Conservation (phyloP, 2,797 vertebrate genomes). For the Myripristis murdjan region DNA sequence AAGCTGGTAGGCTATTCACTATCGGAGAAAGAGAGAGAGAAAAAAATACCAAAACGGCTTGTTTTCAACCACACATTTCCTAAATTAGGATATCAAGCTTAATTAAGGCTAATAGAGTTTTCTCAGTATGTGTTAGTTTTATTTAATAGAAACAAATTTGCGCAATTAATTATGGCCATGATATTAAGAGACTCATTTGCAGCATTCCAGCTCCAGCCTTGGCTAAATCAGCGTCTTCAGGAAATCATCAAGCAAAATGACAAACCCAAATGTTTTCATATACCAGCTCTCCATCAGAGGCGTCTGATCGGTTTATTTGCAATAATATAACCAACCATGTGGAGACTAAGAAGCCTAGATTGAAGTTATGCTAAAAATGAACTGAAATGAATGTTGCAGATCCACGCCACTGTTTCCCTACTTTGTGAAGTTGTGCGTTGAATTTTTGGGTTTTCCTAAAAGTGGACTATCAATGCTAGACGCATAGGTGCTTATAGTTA, state of each 20-base stretch:
- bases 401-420: not conserved
- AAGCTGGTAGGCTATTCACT: conserved; percentile 91
- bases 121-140: conserved; percentile 99
- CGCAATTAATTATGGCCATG: conserved; percentile 99
- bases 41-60: conserved; percentile 91
- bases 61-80: conserved; percentile 98
- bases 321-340: conserved; percentile 25
- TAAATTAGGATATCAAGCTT: conserved; percentile 99
- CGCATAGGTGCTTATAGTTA: no score
- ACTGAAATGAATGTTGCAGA: conserved; percentile 14
- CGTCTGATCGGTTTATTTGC: conserved; percentile 36
- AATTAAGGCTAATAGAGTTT: conserved; percentile 99
- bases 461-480: not conserved
- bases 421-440: not conserved
- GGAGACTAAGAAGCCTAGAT: conserved; percentile 20
- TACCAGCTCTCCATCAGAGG: conserved; percentile 22
- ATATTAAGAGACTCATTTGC: conserved; percentile 99
- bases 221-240: conserved; percentile 58
- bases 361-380: not conserved
- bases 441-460: not conserved
- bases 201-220: conserved; percentile 70
- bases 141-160: conserved; percentile 99
- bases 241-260: conserved; percentile 63
- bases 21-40: conserved; percentile 84
- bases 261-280: conserved; percentile 59